These are phyloP conservation scores for Peribatodes rhomboidaria DNA, from an alignment of 2,888 invertebrate species.

Conservation along the genomic window DNA sequence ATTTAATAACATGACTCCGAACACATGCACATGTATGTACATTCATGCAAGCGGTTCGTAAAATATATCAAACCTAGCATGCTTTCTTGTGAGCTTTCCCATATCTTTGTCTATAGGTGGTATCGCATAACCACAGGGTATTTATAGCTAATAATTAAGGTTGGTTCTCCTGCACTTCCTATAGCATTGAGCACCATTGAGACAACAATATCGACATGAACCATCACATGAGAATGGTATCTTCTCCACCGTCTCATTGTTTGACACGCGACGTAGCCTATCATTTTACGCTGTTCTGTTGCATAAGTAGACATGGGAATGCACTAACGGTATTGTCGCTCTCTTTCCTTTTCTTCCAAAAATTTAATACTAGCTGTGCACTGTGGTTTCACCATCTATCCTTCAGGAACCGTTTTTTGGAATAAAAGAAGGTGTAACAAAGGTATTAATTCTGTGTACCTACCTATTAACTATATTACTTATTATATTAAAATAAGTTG, in stretches of 20 bases:
- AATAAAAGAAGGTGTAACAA: no score
- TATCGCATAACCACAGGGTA: neutral
- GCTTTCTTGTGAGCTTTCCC: neutral
- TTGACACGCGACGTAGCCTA: neutral
- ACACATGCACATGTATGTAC: no score
- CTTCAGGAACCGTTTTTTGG: no score
- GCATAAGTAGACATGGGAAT: constrained; percentile 2
- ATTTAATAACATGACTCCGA: neutral
- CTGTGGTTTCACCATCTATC: no score
- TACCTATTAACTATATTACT: no score
- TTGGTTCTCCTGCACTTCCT: constrained; percentile 21
- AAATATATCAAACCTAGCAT: neutral
- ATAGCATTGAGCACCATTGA: constrained; percentile 12
- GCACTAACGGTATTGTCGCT: neutral
- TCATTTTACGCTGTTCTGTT: neutral
- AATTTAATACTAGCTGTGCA: no score
- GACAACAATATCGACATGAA: constrained; percentile 25
- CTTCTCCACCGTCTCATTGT: constrained; percentile 33
- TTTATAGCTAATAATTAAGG: constrained; percentile 6
- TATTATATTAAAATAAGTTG: neutral
- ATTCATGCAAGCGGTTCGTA: no score
- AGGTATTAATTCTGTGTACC: no score
- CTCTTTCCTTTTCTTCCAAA: neutral
- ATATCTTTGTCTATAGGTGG: neutral
- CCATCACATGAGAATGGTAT: constrained; percentile 37